phyloP scores from a whole-genome alignment of 64 coral and sea anemone species.

The Stichodactyla helianthus region DNA sequence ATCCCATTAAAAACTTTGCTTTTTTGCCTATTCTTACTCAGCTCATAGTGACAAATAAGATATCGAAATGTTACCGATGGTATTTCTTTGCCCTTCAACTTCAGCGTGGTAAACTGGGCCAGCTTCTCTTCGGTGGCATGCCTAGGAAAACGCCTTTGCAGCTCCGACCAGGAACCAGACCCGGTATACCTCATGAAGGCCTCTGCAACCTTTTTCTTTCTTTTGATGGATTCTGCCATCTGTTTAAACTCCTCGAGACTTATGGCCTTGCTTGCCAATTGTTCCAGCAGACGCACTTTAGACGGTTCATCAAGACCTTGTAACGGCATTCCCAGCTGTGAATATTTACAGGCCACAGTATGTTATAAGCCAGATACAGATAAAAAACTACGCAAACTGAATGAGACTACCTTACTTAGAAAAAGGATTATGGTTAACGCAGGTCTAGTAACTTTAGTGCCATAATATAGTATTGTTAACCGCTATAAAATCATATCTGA shows the following conservation, averaged over 20 bases:
- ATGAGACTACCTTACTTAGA: too few relatives aligned
- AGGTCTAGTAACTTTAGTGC: too few relatives aligned
- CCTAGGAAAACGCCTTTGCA: conserved; percentile 19
- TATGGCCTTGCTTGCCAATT: not conserved
- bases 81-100: conserved; percentile 22
- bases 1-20: too few relatives aligned
- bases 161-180: not conserved
- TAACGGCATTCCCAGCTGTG: not conserved
- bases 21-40: too few relatives aligned
- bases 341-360: too few relatives aligned
- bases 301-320: not conserved
- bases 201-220: conserved; percentile 21
- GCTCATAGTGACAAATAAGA: too few relatives aligned
- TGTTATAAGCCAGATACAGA: too few relatives aligned
- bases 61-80: not conserved
- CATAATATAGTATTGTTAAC: too few relatives aligned
- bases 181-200: conserved; percentile 21
- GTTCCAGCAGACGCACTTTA: not conserved
- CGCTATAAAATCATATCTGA: too few relatives aligned
- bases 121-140: conserved; percentile 41
- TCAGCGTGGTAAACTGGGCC: conserved; percentile 11
- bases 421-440: too few relatives aligned
- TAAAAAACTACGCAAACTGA: too few relatives aligned
- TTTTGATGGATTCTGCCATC: conserved; percentile 12
- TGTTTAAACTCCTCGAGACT: not conserved